Conservation (phyloP, 2,888 invertebrate genomes). For the Ennomos fuscantarius region DNA sequence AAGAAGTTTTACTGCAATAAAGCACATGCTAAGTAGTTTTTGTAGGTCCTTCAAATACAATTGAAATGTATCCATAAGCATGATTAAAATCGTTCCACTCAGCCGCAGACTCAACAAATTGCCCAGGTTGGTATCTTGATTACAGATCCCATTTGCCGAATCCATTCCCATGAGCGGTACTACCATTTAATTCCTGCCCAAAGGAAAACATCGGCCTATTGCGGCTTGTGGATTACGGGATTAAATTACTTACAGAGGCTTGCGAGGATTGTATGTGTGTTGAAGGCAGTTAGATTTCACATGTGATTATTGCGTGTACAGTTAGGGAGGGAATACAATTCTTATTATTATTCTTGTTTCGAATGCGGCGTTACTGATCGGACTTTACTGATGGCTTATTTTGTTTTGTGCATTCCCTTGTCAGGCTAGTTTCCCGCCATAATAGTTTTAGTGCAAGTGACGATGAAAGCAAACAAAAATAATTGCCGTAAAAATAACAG, state of each 20-base stretch:
- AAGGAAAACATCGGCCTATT: constrained; percentile 2
- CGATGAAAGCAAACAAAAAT: no score
- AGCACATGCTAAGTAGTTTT: no score
- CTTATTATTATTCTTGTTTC: neutral
- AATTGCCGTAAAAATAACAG: no score
- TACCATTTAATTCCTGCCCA: constrained; percentile 6
- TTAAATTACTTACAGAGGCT: constrained; percentile 7
- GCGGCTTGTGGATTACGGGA: constrained; percentile 12
- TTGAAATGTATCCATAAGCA: no score
- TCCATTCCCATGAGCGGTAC: constrained; percentile 1
- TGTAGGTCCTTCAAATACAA: no score
- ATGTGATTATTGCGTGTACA: constrained; percentile 10
- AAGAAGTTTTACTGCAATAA: no score
- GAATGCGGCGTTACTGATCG: no score
- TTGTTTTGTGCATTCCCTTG: no score
- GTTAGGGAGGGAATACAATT: neutral
- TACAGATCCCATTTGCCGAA: constrained; percentile 10
- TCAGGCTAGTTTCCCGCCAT: no score
- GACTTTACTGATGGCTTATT: no score
- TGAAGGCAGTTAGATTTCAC: neutral
- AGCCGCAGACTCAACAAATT: neutral
- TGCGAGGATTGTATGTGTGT: constrained; percentile 6
- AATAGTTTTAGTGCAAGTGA: no score
- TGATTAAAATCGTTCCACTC: no score
- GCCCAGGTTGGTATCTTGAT: constrained; percentile 6